Base-by-base conservation (phyloP, 2,888 invertebrate species). In the Agrochola circellaris region DNA sequence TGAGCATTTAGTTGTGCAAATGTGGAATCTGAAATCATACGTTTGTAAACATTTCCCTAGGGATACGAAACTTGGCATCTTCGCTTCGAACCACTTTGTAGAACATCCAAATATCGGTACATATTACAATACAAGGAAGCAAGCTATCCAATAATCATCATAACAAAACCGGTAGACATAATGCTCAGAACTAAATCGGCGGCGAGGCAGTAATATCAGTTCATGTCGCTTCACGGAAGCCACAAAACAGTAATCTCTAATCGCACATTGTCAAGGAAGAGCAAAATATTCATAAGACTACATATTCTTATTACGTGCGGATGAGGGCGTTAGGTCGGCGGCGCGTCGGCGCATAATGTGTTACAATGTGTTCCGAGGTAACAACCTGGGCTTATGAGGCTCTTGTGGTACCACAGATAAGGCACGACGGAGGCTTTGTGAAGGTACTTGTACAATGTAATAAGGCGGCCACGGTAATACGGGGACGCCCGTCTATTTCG, bases 291-390 rank as follows among this genome's bases (percentile, higher is more conserved):
- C 94, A 94, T 94, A 94, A 93, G 93, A 91, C 91, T 93, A 93
- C 93, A 93, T 91, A 92, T 93, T 95, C 93, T 94, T 95, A 95
- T 94, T 94, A 95, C 92, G 93, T 92, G 93, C 88, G 91, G 90
- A 93, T 91, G 93, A 90, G 89, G 86, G 91, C 88, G 93, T 93
- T 93, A 92, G 92, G 93, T 93, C 91, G 93, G 91, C 90, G 93
- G 91, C 92, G 92, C 93, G 91, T 91, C 90, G 92, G 92, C 93
- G 94, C 95, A 95, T 96, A 95, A 96, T 95, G 94, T 95, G 94
- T 91, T 94, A 94, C 95, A 95, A 95, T 95, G 95, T 96, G 95
- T 96, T 95, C 91, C 85, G 93, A 95, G 95, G 95, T 95, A 96
- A 95, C 95, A 95, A 95, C 95, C 93, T 93, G 93, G 89, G 95